Conservation (phyloP, 2,113 vertebrate species). For the Hystrix brachyura region DNA sequence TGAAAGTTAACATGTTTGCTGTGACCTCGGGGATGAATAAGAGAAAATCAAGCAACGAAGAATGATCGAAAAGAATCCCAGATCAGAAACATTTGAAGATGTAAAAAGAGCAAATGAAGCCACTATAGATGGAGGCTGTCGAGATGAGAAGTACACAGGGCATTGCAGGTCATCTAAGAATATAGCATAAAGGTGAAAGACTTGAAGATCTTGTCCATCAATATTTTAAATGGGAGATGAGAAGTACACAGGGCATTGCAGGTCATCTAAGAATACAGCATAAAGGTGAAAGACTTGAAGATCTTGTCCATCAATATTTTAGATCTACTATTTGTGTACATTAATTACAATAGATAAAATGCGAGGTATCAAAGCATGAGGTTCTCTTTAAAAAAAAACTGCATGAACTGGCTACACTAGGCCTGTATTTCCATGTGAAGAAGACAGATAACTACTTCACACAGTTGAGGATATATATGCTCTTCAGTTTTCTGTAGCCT, state of each 20-base stretch:
- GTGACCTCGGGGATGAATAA: not conserved
- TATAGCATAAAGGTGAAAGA: not conserved
- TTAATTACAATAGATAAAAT: constrained; percentile 21
- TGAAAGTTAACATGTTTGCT: not conserved
- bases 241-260: not conserved
- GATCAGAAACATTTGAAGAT: not conserved
- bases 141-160: not conserved
- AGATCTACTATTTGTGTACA: not conserved
- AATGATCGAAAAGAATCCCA: not conserved
- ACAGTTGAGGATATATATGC: not conserved
- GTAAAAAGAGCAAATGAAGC: not conserved
- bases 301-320: not conserved
- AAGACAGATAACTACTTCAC: not conserved
- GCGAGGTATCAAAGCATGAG: not conserved
- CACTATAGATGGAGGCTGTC: not conserved
- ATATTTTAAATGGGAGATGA: not conserved
- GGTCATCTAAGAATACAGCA: not conserved
- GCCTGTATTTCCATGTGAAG: not conserved
- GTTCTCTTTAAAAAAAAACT: not conserved
- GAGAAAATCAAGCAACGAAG: not conserved
- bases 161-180: not conserved
- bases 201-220: not conserved
- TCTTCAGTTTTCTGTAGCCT: not conserved
- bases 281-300: not conserved
- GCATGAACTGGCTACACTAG: not conserved